Conservation (phyloP, 2,888 invertebrate genomes). For the Sphecodes monilicornis region DNA sequence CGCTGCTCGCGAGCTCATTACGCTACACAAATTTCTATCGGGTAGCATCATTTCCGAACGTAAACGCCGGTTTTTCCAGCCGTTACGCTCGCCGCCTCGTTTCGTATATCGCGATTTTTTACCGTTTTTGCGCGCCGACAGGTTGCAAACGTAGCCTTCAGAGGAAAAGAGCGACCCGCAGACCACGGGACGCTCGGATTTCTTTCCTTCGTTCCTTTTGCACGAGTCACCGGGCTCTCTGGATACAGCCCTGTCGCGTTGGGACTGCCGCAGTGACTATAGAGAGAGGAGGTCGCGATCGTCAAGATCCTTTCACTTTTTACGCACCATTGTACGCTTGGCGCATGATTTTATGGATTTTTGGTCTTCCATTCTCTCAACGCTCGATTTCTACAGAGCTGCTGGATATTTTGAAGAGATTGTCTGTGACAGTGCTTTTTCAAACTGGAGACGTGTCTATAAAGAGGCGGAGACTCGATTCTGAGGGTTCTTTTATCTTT, state of each 20-base stretch:
- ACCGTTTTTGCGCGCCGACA: background rate
- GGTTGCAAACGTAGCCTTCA: background rate
- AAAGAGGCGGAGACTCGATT: too few relatives aligned
- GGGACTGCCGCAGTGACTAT: background rate
- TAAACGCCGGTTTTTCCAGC: constrained; percentile 42
- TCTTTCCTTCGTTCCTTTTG: background rate
- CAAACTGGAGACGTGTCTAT: too few relatives aligned
- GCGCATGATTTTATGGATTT: background rate
- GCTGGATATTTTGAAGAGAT: too few relatives aligned
- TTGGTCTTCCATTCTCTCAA: background rate
- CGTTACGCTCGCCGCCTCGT: background rate
- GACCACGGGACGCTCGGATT: background rate
- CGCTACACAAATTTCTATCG: constrained; percentile 49
- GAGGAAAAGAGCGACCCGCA: background rate
- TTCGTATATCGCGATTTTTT: background rate
- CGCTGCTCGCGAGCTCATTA: constrained; percentile 25
- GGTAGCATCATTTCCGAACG: constrained; percentile 37
- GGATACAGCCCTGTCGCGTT: background rate
- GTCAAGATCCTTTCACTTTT: background rate
- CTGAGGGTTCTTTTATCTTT: too few relatives aligned
- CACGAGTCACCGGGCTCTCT: background rate
- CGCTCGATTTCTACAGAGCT: too few relatives aligned
- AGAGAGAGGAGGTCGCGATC: background rate
- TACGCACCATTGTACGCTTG: background rate
- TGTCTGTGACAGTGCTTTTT: too few relatives aligned